Percentiles rank a stretch among this genome's conserved stretches.
Evolutionary conservation across 2,888 invertebrate genomes (phyloP).

Genomic region (Ommatoiulus sabulosus): DNA sequence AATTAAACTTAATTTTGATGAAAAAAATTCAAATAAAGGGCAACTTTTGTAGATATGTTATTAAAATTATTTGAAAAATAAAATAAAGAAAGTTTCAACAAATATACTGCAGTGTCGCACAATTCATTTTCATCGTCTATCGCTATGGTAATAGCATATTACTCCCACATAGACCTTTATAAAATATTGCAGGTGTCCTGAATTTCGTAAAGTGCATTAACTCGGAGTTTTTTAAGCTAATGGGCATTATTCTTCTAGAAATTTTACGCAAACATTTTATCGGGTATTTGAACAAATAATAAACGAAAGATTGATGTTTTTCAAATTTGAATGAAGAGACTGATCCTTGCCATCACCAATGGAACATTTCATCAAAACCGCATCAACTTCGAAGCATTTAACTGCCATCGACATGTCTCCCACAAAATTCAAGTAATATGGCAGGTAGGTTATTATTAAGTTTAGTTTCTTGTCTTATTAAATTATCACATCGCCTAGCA

Average conservation of each 20-base stretch:
- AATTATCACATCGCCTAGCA: background rate
- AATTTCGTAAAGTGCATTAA: too few relatives aligned
- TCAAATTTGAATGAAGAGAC: too few relatives aligned
- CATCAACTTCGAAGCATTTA: background rate
- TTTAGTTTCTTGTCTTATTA: background rate
- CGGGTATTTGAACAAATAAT: too few relatives aligned
- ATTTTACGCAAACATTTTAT: too few relatives aligned
- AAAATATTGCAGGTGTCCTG: too few relatives aligned
- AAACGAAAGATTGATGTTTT: too few relatives aligned
- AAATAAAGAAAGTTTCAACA: background rate
- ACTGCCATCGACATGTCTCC: background rate
- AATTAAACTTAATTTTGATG: too few relatives aligned
- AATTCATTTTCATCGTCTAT: slow-evolving; percentile 19
- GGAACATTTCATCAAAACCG: slow-evolving; percentile 8
- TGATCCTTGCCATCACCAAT: background rate
- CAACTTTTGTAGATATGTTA: background rate
- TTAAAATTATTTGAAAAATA: background rate
- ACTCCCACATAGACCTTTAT: too few relatives aligned
- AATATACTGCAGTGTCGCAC: background rate
- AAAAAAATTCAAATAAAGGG: too few relatives aligned
- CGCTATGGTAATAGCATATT: background rate
- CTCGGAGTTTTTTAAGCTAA: too few relatives aligned
- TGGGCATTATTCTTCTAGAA: too few relatives aligned
- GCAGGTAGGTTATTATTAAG: background rate
- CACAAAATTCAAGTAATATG: background rate